Conservation (phyloP, 2,113 vertebrate genomes). For the Thunnus maccoyii region DNA sequence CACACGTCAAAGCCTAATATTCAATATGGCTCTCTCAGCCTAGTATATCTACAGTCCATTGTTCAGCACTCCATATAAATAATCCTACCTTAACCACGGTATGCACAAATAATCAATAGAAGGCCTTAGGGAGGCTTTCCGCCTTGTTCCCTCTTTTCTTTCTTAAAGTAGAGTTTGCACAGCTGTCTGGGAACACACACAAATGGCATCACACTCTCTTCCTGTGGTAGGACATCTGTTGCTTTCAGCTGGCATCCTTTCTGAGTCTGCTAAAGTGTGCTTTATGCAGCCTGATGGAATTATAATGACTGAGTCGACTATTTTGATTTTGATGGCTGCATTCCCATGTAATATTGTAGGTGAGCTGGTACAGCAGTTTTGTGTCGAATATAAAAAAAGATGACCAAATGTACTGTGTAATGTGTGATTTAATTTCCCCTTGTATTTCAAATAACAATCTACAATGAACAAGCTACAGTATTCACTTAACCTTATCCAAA, state of each 20-base stretch:
- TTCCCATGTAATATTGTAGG: background rate
- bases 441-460: background rate
- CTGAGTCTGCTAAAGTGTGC: conserved; percentile 37
- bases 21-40: background rate
- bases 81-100: conserved; percentile 45
- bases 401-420: background rate
- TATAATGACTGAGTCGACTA: conserved; percentile 27
- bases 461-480: background rate
- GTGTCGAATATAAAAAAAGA: background rate
- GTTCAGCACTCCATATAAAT: conserved; percentile 43
- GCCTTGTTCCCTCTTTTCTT: conserved; percentile 34
- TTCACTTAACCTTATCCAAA: background rate
- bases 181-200: conserved; percentile 63
- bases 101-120: conserved; percentile 39
- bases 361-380: conserved; percentile 5
- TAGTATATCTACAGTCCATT: background rate
- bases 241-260: conserved; percentile 62
- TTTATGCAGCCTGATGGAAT: conserved; percentile 36
- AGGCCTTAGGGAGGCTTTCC: conserved; percentile 33
- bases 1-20: background rate
- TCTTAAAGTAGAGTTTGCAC: conserved; percentile 66
- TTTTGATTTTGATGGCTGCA: background rate
- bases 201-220: conserved; percentile 62
- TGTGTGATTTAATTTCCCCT: background rate
- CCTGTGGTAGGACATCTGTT: conserved; percentile 74